Percentiles rank a stretch among this genome's conserved stretches.
Evolutionary conservation across 2,888 invertebrate species (phyloP).

Genomic region (Folsomia candida): DNA sequence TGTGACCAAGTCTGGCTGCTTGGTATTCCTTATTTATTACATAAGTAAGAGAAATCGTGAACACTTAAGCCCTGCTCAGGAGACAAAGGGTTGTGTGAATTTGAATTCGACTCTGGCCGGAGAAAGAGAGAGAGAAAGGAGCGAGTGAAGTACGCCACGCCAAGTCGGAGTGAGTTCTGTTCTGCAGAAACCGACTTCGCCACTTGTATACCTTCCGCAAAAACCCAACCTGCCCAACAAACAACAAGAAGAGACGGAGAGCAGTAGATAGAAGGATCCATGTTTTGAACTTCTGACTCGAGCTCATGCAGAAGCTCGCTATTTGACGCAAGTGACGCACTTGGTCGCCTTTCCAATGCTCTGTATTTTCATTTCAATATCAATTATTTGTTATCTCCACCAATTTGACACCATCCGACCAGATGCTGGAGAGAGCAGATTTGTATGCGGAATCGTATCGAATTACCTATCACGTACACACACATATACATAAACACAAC

Average conservation of each 20-base stretch:
- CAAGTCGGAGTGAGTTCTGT: conserved; percentile 4
- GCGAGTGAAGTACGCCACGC: not conserved
- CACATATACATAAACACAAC: no score
- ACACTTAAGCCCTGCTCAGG: no score
- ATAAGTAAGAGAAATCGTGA: no score
- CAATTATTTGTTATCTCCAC: conserved; percentile 13
- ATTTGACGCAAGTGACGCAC: conserved; percentile 15
- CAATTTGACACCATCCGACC: conserved; percentile 8
- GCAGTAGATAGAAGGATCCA: not conserved
- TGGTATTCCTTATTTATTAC: no score
- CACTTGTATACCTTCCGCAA: not conserved
- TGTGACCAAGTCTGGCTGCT: no score
- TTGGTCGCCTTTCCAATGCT: conserved; percentile 7
- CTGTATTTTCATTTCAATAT: conserved; percentile 12
- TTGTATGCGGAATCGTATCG: no score
- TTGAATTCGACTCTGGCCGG: not conserved
- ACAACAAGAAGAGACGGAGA: no score
- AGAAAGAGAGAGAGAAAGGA: not conserved
- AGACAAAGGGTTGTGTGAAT: not conserved
- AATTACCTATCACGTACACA: no score
- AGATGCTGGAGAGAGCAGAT: no score
- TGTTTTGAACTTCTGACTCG: conserved; percentile 5
- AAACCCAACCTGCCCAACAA: not conserved
- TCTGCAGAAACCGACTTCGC: conserved; percentile 8
- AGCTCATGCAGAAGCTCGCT: not conserved